These are phyloP conservation scores for Coturnix japonica DNA, from an alignment of 2,113 vertebrate species.

Conservation along the genomic window DNA sequence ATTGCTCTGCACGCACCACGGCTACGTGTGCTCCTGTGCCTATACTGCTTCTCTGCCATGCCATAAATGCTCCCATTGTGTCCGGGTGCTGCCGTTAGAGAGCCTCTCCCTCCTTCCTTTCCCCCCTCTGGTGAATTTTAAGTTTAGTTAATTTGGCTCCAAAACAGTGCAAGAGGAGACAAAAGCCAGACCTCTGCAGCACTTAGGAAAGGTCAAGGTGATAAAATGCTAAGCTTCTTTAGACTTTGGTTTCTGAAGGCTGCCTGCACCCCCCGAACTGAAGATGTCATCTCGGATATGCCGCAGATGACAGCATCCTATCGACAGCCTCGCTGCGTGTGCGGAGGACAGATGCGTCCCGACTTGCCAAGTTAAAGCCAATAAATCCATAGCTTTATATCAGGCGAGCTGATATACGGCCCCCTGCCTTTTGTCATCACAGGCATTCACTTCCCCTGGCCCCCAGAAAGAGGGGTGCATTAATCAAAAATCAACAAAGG, in stretches of 20 bases:
- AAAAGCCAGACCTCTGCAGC: conserved; percentile 34
- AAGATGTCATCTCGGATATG: conserved; percentile 60
- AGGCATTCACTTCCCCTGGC: conserved; percentile 79
- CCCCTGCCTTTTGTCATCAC: conserved; percentile 85
- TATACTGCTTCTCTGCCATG: not conserved
- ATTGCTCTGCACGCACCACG: not conserved
- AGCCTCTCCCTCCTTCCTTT: not conserved
- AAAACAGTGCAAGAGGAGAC: conserved; percentile 26
- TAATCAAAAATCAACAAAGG: conserved; percentile 90
- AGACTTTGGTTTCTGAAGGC: conserved; percentile 68
- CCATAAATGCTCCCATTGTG: conserved; percentile 26
- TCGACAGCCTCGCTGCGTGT: conserved; percentile 60
- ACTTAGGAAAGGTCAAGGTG: conserved; percentile 65
- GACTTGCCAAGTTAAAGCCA: conserved; percentile 86
- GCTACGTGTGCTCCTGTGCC: not conserved
- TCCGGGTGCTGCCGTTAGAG: conserved; percentile 20
- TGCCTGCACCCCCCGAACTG: conserved; percentile 63
- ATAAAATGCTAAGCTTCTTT: conserved; percentile 52
- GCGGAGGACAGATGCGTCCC: conserved; percentile 81
- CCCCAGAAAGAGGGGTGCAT: conserved; percentile 81
- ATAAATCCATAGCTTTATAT: conserved; percentile 86
- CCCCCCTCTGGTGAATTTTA: not conserved
- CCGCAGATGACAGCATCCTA: conserved; percentile 67
- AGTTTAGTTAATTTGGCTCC: conserved; percentile 46
- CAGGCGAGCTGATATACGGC: conserved; percentile 80